A percentile compares a stretch with the other conserved stretches of the same genome.
These are phyloP conservation scores for Hirtodrosophila confusa DNA, from an alignment of 2,888 invertebrate species.

Conservation along the genomic window DNA sequence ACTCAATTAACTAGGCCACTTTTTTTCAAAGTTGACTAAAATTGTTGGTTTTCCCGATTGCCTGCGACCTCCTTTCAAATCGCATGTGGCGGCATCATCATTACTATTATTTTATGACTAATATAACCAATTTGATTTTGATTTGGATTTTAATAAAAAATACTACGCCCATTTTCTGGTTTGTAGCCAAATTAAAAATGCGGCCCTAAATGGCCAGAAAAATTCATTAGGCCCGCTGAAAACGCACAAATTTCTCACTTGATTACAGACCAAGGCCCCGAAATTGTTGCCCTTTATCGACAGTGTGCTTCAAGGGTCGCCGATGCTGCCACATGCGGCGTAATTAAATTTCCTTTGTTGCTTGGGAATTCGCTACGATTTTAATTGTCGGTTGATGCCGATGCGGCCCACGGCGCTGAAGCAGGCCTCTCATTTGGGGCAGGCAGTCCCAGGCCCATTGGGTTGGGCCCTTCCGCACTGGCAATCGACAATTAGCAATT, in stretches of 20 bases:
- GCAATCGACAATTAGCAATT: slow-evolving; percentile 71
- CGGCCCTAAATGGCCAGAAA: slow-evolving; percentile 43
- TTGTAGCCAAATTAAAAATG: slow-evolving; percentile 48
- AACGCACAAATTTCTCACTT: slow-evolving; percentile 64
- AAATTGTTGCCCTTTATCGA: slow-evolving; percentile 42
- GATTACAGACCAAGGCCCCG: slow-evolving; percentile 62
- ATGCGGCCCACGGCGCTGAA: slow-evolving; percentile 58
- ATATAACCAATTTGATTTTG: slow-evolving; percentile 29
- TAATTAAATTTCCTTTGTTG: slow-evolving; percentile 78
- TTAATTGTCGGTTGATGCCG: slow-evolving; percentile 64
- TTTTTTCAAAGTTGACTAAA: slow-evolving; percentile 7
- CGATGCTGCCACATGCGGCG: slow-evolving; percentile 66
- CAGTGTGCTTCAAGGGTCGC: slow-evolving; percentile 54
- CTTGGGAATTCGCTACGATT: slow-evolving; percentile 75
- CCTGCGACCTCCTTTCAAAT: slow-evolving; percentile 59
- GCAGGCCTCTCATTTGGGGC: slow-evolving; percentile 32
- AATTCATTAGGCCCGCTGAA: slow-evolving; percentile 66
- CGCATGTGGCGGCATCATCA: slow-evolving; percentile 45
- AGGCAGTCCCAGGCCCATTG: slow-evolving; percentile 19
- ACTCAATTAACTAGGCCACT: too few species aligned
- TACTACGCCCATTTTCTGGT: slow-evolving; percentile 63
- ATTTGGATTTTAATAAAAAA: slow-evolving; percentile 42
- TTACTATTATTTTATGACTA: slow-evolving; percentile 38
- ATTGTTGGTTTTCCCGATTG: slow-evolving; percentile 30
- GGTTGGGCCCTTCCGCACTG: slow-evolving; percentile 65